A percentile compares a stretch with the other conserved stretches of the same genome.
Evolutionary conservation across 2,113 vertebrate species (phyloP).

Genomic region (Mohoua ochrocephala): DNA sequence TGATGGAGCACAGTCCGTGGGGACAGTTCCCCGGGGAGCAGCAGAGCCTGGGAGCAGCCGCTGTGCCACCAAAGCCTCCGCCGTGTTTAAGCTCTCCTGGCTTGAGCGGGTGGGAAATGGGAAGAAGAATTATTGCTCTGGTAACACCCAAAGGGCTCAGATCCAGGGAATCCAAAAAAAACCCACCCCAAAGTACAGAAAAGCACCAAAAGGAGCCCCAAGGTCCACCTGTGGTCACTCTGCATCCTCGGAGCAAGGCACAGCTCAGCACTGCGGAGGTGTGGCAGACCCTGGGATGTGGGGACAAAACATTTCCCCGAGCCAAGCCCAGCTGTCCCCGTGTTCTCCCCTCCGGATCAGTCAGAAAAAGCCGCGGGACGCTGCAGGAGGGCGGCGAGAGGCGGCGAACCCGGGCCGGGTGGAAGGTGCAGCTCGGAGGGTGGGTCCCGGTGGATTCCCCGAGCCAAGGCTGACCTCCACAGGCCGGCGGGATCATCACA

Average conservation of each 20-base stretch:
- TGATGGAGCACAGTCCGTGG: fast-evolving
- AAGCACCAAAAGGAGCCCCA: neutral
- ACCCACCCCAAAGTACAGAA: neutral
- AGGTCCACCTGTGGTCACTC: fast-evolving
- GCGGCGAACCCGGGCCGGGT: neutral
- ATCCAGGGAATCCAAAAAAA: neutral
- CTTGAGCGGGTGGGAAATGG: neutral
- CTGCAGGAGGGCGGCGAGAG: neutral
- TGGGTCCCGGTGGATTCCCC: neutral
- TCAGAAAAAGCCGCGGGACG: fast-evolving
- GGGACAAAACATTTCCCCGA: fast-evolving
- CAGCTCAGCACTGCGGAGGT: fast-evolving
- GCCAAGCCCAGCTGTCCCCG: fast-evolving
- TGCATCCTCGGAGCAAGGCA: fast-evolving
- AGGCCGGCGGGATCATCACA: neutral
- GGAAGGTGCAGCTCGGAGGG: neutral
- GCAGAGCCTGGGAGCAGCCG: neutral
- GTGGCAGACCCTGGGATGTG: fast-evolving
- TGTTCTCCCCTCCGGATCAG: neutral
- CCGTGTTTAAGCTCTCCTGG: fast-evolving
- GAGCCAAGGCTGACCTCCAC: conserved; percentile 41
- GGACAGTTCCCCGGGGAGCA: neutral
- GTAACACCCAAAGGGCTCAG: neutral
- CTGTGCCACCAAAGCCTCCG: neutral
- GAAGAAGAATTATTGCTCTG: neutral